Evolutionary conservation across 2,888 invertebrate genomes (phyloP).

Genomic region (Tryphoninae sp.): DNA sequence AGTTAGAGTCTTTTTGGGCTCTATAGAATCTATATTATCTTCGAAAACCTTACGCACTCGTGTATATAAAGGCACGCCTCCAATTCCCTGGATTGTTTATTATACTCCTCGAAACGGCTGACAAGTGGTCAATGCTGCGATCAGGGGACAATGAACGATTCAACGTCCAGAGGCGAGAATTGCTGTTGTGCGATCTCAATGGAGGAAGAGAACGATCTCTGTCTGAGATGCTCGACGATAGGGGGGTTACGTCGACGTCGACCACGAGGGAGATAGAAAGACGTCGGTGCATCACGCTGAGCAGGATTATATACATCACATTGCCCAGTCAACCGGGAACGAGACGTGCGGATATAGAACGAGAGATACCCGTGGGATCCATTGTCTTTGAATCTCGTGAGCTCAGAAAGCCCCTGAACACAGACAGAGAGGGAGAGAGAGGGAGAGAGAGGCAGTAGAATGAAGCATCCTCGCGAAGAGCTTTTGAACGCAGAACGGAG

Average conservation of each 20-base stretch:
- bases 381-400: conserved; percentile 48
- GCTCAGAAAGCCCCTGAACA: conserved; percentile 24
- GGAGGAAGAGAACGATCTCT: conserved; percentile 18
- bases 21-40: too few species aligned
- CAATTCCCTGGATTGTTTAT: conserved; percentile 22
- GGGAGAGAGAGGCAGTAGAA: conserved; percentile 20
- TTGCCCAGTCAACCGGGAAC: conserved; percentile 8
- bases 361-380: conserved; percentile 28
- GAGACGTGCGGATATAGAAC: conserved; percentile 6
- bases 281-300: not conserved
- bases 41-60: not conserved
- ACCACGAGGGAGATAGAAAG: not conserved
- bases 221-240: conserved; percentile 26
- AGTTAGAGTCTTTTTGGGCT: too few species aligned
- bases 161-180: conserved; percentile 7
- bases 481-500: conserved; percentile 15
- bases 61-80: not conserved
- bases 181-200: conserved; percentile 30
- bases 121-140: conserved; percentile 44
- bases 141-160: conserved; percentile 41
- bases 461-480: conserved; percentile 27
- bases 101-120: conserved; percentile 6
- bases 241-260: not conserved
- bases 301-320: not conserved
- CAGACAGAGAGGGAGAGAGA: conserved; percentile 46